Percentiles rank a stretch among this genome's conserved stretches.
phyloP scores from a whole-genome alignment of 2,797 vertebrate species.

The Aldrovandia affinis region DNA sequence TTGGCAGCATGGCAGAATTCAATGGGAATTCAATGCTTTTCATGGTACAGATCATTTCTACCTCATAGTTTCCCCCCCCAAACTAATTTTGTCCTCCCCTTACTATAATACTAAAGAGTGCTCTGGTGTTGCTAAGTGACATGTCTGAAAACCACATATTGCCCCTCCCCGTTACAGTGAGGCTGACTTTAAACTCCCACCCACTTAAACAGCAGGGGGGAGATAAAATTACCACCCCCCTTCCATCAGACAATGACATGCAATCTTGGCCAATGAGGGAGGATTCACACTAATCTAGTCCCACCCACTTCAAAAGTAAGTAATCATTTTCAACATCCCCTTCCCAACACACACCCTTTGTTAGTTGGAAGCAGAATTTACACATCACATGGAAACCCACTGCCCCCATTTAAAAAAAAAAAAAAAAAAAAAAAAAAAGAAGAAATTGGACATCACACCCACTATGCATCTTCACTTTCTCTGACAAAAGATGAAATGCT shows the following conservation, averaged over 20 bases:
- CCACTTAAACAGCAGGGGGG: background rate
- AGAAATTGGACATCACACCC: background rate
- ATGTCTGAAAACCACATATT: background rate
- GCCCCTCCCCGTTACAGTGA: background rate
- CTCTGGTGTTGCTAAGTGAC: background rate
- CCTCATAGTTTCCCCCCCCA: background rate
- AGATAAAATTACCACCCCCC: background rate
- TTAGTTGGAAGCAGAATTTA: background rate
- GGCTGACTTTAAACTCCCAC: background rate
- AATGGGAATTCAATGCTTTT: background rate
- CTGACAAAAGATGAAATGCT: conserved; percentile 6
- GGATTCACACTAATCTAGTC: background rate
- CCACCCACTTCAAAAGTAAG: background rate
- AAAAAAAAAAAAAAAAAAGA: background rate
- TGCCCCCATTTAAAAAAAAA: background rate
- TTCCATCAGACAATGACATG: background rate
- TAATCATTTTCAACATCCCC: background rate
- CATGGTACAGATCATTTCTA: background rate
- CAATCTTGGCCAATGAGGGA: background rate
- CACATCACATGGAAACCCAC: background rate
- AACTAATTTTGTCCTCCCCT: background rate
- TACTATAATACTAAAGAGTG: background rate
- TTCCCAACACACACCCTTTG: no score
- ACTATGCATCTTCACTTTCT: background rate
- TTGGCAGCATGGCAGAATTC: no score